These are phyloP conservation scores for Craniophora ligustri DNA, from an alignment of 2,888 invertebrate species.

Conservation along the genomic window DNA sequence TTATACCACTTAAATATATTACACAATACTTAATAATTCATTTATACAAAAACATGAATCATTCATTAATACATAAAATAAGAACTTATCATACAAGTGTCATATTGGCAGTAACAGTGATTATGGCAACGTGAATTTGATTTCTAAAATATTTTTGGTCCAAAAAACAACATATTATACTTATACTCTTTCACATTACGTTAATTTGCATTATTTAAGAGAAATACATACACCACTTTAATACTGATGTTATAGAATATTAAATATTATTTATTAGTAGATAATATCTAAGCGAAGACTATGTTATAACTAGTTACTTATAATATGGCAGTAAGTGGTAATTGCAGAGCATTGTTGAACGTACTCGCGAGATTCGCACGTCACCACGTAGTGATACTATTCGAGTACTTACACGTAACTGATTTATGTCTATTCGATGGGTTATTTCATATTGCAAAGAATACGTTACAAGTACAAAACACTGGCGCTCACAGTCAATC, in stretches of 20 bases:
- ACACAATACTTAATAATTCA: constrained; percentile 62
- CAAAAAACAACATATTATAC: constrained; percentile 78
- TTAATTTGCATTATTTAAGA: constrained; percentile 70
- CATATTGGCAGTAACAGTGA: constrained; percentile 85
- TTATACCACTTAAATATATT: constrained; percentile 44
- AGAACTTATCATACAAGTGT: constrained; percentile 75
- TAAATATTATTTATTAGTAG: constrained; percentile 74
- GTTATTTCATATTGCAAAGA: constrained; percentile 69
- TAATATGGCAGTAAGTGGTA: constrained; percentile 87
- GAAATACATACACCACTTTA: constrained; percentile 86
- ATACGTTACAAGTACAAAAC: constrained; percentile 70
- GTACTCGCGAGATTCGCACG: constrained; percentile 81
- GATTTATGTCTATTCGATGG: constrained; percentile 83
- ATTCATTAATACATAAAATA: constrained; percentile 56
- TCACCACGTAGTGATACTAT: constrained; percentile 70
- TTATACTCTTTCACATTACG: constrained; percentile 73
- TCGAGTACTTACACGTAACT: constrained; percentile 75
- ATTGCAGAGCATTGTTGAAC: constrained; percentile 70
- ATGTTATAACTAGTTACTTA: constrained; percentile 82
- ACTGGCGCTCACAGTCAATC: constrained; percentile 64
- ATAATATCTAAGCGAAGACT: constrained; percentile 83
- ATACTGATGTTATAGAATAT: constrained; percentile 84
- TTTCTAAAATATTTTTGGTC: constrained; percentile 87
- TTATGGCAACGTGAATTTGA: constrained; percentile 88
- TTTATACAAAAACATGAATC: constrained; percentile 79